phyloP scores from a whole-genome alignment of 2,888 invertebrate genomes.

The Ennomos quercinarius region DNA sequence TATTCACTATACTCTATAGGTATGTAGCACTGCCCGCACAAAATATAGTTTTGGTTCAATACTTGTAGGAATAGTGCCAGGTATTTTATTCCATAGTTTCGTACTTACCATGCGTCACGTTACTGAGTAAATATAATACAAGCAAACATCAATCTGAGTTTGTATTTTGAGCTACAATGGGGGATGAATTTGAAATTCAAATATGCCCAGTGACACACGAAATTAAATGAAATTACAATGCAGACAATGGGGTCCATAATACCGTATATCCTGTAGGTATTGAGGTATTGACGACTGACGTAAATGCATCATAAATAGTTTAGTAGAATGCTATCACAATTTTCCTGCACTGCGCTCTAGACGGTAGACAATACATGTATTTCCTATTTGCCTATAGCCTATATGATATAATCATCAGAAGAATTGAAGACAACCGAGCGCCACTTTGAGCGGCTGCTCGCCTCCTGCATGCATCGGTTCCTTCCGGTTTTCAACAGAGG shows the following conservation, averaged over 20 bases:
- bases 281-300: conserved; percentile 40
- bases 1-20: no score
- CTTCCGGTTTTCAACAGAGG: no score
- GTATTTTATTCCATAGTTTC: no score
- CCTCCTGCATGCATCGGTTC: no score
- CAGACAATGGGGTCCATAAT: conserved; percentile 49
- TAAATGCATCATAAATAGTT: conserved; percentile 38
- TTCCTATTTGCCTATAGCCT: neutral
- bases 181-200: conserved; percentile 73
- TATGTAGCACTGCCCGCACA: no score
- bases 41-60: no score
- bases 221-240: conserved; percentile 64
- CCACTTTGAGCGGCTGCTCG: no score
- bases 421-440: no score
- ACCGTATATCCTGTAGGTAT: conserved; percentile 11
- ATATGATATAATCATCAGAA: no score
- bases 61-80: no score
- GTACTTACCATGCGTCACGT: conserved; percentile 18
- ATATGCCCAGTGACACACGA: conserved; percentile 67
- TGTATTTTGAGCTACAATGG: conserved; percentile 56
- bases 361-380: neutral
- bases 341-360: conserved; percentile 46
- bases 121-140: conserved; percentile 13
- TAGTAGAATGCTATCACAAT: conserved; percentile 33
- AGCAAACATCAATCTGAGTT: conserved; percentile 50